A percentile compares a stretch with the other conserved stretches of the same genome.
These are phyloP conservation scores for Sebastes iracundus DNA, from an alignment of 2,797 vertebrate genomes.

Conservation along the genomic window DNA sequence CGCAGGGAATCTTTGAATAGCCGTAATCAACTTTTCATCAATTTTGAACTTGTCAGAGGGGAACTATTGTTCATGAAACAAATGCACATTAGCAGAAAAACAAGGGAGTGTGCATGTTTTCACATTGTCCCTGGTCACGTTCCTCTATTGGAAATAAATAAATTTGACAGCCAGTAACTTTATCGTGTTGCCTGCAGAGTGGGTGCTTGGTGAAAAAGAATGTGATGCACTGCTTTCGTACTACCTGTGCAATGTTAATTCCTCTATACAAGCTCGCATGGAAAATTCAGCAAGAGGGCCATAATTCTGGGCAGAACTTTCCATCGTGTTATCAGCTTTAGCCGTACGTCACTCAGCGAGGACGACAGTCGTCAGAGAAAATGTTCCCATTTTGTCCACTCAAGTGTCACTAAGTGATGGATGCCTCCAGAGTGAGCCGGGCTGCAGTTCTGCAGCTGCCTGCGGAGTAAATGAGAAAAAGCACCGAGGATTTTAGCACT, in stretches of 20 bases:
- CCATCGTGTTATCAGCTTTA: conserved; percentile 36
- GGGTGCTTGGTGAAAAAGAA: not conserved
- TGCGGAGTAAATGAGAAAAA: conserved; percentile 69
- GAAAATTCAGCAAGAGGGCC: conserved; percentile 8
- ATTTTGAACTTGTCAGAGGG: conserved; percentile 25
- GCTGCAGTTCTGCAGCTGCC: conserved; percentile 43
- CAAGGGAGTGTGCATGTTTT: conserved; percentile 9
- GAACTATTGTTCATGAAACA: conserved; percentile 33
- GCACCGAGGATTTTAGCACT: conserved; percentile 62
- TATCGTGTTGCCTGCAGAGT: not conserved
- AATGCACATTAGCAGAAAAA: conserved; percentile 10
- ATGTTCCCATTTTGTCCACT: conserved; percentile 64
- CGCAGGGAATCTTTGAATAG: conserved; percentile 41
- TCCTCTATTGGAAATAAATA: conserved; percentile 1
- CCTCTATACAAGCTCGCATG: not conserved
- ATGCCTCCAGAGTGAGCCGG: conserved; percentile 48
- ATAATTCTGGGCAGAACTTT: conserved; percentile 36
- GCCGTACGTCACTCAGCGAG: conserved; percentile 49
- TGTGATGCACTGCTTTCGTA: not conserved
- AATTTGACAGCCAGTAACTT: not conserved
- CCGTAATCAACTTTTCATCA: conserved; percentile 46
- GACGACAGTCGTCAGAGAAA: conserved; percentile 60
- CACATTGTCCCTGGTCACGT: not conserved
- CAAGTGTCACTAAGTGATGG: conserved; percentile 71
- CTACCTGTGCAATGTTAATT: not conserved